These are phyloP conservation scores for Patella ulyssiponensis DNA, from an alignment of 2,888 invertebrate genomes.

Conservation along the genomic window DNA sequence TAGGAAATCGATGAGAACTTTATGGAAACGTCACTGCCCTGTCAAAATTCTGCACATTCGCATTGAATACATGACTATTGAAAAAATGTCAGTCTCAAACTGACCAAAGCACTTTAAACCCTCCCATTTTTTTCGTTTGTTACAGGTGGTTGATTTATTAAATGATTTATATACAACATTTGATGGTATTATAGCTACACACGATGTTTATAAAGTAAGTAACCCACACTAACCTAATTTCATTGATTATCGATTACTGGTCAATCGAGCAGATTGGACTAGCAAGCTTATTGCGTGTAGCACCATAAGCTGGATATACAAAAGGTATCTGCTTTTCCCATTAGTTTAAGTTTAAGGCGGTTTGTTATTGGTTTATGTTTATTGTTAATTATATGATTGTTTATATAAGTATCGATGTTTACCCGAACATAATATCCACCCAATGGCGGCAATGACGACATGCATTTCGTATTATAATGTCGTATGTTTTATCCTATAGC, in stretches of 20 bases:
- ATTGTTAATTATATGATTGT: constrained; percentile 8
- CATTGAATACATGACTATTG: too few species aligned
- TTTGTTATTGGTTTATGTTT: constrained; percentile 4
- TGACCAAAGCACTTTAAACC: too few species aligned
- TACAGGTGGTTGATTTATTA: constrained; percentile 66
- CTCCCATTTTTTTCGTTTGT: not conserved
- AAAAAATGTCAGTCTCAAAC: too few species aligned
- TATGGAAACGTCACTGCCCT: too few species aligned
- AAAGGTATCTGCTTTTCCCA: not conserved
- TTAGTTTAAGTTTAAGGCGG: not conserved
- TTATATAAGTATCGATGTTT: not conserved
- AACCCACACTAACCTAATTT: not conserved
- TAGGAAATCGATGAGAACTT: too few species aligned
- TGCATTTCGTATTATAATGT: too few species aligned
- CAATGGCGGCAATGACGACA: too few species aligned
- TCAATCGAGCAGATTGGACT: not conserved
- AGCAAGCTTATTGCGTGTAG: not conserved
- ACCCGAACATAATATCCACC: too few species aligned
- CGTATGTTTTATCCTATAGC: too few species aligned
- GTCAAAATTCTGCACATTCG: too few species aligned
- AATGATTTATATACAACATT: constrained; percentile 69
- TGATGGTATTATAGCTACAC: constrained; percentile 66
- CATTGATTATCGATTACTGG: not conserved
- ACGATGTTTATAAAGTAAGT: constrained; percentile 67
- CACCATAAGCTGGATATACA: not conserved